Base-by-base conservation (phyloP, 1,140 invertebrate genomes). In the Acromyrmex charruanus region DNA sequence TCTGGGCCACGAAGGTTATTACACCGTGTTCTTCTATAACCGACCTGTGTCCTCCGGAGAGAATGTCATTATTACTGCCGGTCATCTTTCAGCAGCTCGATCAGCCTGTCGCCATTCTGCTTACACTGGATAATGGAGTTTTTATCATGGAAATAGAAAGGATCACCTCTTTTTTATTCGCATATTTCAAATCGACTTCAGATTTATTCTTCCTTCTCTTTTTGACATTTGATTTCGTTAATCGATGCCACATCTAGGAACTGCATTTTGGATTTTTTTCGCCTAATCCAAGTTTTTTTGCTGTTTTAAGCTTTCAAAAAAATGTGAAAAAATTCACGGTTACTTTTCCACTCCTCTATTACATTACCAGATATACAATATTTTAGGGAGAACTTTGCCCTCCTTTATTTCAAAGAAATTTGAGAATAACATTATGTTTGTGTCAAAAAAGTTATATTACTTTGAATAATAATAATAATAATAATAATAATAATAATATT, bases 1-100 rank as follows among this genome's bases (percentile, higher is more conserved):
- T 90, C 88, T 90, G 58, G 88, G 88, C 77, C 88, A 90, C 87
- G 85, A 77, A 90, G 88, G 88, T 90, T 89, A 90, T 90, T 90
- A 90, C 88, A 90, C 88, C 77, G 85, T 58, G 77, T 69, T 89
- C 88, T 89, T 89, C 71, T 66, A 90, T 90, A 87, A 87, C 77
- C 71, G 84, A 87, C 84, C 39, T 39, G 25, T 89, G 53, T 80
- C 53, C 68, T 85, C 74, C 74, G 25, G 25, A 39, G 39, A 55
- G 55, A 75, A 87, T 58, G 14, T 86, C 88, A 89, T 89, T 89
- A 89, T 89, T 89, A 87, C 71, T 63, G 49, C 18, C 28, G 31
- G 21, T n/a, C 55, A 58, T 87, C 77, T 87, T 72, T 65, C 28
- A 79, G 44, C n/a, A n/a, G 51, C 18, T 63, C 21, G 69, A 79